phyloP scores from a whole-genome alignment of 2,113 vertebrate species.

The Oryzias curvinotus region DNA sequence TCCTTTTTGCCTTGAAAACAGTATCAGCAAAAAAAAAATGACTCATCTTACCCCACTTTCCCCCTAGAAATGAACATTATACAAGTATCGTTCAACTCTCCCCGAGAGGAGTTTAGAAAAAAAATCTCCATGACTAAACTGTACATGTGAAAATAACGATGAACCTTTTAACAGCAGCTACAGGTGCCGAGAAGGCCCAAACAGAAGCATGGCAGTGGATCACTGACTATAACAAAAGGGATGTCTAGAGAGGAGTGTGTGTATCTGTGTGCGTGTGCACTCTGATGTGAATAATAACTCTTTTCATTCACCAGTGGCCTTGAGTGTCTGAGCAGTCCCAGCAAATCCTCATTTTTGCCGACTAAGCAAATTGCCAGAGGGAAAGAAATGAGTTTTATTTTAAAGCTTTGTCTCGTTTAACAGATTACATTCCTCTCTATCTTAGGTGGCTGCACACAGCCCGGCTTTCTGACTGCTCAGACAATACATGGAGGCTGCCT shows the following conservation, averaged over 20 bases:
- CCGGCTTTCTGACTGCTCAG: conserved; percentile 40
- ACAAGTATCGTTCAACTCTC: neutral
- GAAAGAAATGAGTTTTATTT: conserved; percentile 69
- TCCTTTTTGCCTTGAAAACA: no score
- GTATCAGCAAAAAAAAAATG: no score
- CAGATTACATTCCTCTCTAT: conserved; percentile 65
- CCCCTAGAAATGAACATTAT: neutral
- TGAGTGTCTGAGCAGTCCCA: conserved; percentile 54
- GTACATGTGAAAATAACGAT: neutral
- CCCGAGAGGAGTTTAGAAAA: no score
- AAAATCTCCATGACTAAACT: neutral
- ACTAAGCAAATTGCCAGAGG: conserved; percentile 64
- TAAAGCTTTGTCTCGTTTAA: conserved; percentile 69
- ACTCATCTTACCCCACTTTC: no score
- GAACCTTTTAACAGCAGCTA: conserved; percentile 10
- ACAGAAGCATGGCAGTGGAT: conserved; percentile 55
- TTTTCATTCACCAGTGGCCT: conserved; percentile 53
- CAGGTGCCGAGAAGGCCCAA: conserved; percentile 49
- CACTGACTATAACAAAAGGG: conserved; percentile 38
- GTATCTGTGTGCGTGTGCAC: conserved; percentile 29
- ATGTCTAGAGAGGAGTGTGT: conserved; percentile 20
- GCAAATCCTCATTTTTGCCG: conserved; percentile 73
- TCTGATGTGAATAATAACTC: conserved; percentile 73
- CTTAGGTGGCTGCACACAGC: conserved; percentile 51
- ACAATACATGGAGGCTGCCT: conserved; percentile 46